Conservation (phyloP, 2,797 vertebrate species). For the Champsocephalus gunnari region DNA sequence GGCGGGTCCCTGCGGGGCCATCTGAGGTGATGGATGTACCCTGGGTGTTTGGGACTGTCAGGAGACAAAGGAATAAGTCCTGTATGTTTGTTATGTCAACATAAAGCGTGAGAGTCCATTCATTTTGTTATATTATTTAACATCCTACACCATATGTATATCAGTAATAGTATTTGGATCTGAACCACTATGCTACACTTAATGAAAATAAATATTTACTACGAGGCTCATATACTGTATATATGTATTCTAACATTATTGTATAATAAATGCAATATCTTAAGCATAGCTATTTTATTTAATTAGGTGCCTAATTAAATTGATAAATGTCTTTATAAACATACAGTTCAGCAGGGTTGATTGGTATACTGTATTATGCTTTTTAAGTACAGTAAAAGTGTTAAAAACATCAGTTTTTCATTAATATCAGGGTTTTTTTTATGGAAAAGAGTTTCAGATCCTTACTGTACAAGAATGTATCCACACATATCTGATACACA, state of each 20-base stretch:
- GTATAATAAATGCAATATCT: slow-evolving; percentile 1
- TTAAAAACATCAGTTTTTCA: not conserved
- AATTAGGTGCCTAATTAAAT: slow-evolving; percentile 5
- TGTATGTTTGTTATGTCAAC: slow-evolving; percentile 34
- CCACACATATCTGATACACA: not conserved
- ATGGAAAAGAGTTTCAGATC: not conserved
- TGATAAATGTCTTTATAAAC: slow-evolving; percentile 16
- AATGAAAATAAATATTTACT: slow-evolving; percentile 12
- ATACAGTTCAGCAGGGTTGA: not conserved
- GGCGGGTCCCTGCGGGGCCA: slow-evolving; percentile 48
- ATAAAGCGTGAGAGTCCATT: slow-evolving; percentile 16
- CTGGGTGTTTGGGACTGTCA: slow-evolving; percentile 49
- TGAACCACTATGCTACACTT: not conserved
- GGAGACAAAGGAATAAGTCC: slow-evolving; percentile 29
- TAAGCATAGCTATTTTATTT: not conserved
- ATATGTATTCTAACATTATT: not conserved
- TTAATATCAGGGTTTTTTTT: not conserved
- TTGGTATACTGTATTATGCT: not conserved
- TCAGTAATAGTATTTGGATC: slow-evolving; percentile 7
- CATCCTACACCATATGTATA: slow-evolving; percentile 5
- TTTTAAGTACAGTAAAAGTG: not conserved
- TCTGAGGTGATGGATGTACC: slow-evolving; percentile 37
- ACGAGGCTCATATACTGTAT: not conserved
- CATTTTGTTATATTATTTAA: slow-evolving; percentile 3
- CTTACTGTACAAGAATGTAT: slow-evolving; percentile 1